Base-by-base conservation (phyloP, 1,140 invertebrate genomes). In the Carposina sasakii region DNA sequence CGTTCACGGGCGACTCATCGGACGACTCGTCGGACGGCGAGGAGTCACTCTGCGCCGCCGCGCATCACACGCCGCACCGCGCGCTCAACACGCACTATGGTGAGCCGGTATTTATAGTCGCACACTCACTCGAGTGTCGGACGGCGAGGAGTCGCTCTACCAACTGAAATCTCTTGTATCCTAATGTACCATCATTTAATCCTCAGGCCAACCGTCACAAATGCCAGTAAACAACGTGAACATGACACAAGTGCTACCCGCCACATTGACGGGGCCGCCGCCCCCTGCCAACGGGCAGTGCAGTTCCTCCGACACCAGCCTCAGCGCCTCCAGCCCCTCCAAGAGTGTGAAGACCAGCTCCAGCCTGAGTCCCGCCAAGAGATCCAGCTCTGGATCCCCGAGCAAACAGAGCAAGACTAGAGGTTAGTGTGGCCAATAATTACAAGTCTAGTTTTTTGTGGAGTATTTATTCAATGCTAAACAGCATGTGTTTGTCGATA, bases 21-120 rank as follows among this genome's bases (percentile, higher is more conserved):
- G 95, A 97, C 70, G 96, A 96, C 56, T 97, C 96, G 3, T 96
- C 94, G 31, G 95, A 97, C 71, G 96, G 95, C 13, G 96, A 96
- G 78, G 92, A 93, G 60, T 85, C 79, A 0, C 81, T 86, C 76
- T 76, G 77, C 3, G 76, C 85, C 2, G 79, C 77, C 8, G 76
- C 76, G 0, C 85, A 86, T 19, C 82, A 85, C 39, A 86, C 85
- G 3, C 85, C 85, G 0, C 79, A 85, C 49, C 85, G 85, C n/a
- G n/a, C n/a, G n/a, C n/a, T n/a, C 45, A 77, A 71, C 21, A 64
- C 67, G 23, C 28, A 65, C n/a, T 78, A 67, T 46, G 63, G 73
- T 81, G 47, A 68, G 60, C 51, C 9, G 17, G 21, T 12, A 30
- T 47, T 16, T n/a, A n/a, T n/a, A n/a, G n/a, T n/a, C n/a, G n/a